Evolutionary conservation across 2,113 vertebrate species (phyloP).

Genomic region (Tauraco erythrolophus): DNA sequence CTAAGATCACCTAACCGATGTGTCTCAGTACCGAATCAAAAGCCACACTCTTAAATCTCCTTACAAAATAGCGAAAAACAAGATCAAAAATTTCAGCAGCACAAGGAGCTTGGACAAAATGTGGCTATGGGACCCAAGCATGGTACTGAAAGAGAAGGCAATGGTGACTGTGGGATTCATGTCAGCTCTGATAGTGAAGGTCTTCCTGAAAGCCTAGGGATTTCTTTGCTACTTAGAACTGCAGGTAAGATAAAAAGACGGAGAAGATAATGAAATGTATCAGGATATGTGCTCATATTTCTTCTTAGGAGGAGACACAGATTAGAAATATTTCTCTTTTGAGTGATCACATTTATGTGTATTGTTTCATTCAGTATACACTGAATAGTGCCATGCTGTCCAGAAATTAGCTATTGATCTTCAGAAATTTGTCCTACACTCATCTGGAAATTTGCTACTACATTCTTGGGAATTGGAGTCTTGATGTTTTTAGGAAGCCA

Average conservation of each 20-base stretch:
- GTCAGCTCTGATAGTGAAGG: not conserved
- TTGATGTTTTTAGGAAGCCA: not conserved
- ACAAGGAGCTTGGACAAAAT: not conserved
- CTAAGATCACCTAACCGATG: not conserved
- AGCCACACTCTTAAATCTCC: not conserved
- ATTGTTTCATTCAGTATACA: not conserved
- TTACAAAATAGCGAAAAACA: not conserved
- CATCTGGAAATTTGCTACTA: not conserved
- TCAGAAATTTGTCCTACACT: not conserved
- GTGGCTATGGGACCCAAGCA: not conserved
- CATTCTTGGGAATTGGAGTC: not conserved
- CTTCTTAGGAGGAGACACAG: not conserved
- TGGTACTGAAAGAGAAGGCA: not conserved
- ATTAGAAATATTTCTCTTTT: not conserved
- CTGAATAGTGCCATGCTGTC: not conserved
- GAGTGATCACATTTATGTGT: not conserved
- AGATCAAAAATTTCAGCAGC: not conserved
- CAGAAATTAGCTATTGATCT: not conserved
- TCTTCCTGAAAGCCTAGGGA: not conserved
- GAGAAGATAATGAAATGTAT: not conserved
- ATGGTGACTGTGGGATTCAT: not conserved
- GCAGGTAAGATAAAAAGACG: not conserved
- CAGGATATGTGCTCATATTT: not conserved
- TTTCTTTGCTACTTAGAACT: not conserved
- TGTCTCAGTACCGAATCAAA: not conserved